Evolutionary conservation across 1,140 invertebrate genomes (phyloP), one percentile per base, ranked within the genome.

Genomic region (Drosophila tropicalis): DNA sequence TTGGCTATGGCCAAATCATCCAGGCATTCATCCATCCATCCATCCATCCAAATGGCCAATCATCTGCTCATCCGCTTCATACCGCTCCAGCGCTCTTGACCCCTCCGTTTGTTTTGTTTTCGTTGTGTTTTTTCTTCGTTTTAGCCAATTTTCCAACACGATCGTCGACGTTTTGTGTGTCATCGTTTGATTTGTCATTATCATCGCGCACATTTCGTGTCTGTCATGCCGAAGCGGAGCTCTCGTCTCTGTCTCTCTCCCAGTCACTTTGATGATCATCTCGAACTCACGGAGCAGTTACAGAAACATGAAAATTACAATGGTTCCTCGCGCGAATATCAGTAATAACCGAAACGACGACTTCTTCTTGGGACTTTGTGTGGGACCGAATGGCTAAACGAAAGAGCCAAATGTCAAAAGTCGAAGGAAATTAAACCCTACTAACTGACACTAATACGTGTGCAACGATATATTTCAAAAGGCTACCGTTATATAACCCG

Each of bases 141-240:
- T 44, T 34, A 61, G 70, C 75, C 81, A 89, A 89, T 89, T 89
- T 89, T 70, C 78, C 85, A 90, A 85, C 75, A 81, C 85, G 72
- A 90, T 81, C 85, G 64, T 63, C 69, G 73, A 36, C 73, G 81
- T 89, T 89, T 90, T 90, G 70, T 90, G 76, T 90, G 85, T 90
- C 85, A 90, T 90, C 85, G 81, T 90, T 90, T 90, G 85, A 90
- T 86, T 90, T 90, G 85, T 90, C 86, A 89, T 89, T 89, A 89
- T 85, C 85, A 90, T 81, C 84, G 81, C 73, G 76, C 76, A 68
- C 75, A 81, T 67, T 84, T 89, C 75, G 71, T 81, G 66, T 63
- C 41, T 44, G 57, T 34, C 36, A 44, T 67, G 47, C 15, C 12
- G 34, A 5, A 36, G 34, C 34, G 9, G 34, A 36, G 9, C 44